Conservation (phyloP, 2,888 invertebrate genomes). For the Lasius platythorax region DNA sequence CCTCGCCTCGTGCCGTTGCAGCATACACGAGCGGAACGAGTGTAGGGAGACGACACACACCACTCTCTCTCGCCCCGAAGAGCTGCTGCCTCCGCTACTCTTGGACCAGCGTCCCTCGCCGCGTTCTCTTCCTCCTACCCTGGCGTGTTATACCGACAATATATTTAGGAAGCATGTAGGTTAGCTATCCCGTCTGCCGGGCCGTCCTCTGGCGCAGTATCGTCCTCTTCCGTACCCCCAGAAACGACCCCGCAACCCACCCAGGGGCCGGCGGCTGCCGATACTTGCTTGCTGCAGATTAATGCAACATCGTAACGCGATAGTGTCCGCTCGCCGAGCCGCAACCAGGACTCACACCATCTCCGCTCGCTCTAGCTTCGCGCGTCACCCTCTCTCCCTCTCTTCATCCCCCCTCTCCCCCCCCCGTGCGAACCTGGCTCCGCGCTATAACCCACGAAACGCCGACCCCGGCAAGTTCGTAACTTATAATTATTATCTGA, state of each 20-base stretch:
- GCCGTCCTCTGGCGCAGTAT: conserved; percentile 59
- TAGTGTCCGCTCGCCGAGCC: conserved; percentile 80
- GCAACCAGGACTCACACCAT: conserved; percentile 73
- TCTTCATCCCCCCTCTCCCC: not conserved
- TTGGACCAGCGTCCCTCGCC: conserved; percentile 55
- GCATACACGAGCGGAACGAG: conserved; percentile 67
- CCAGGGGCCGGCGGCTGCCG: conserved; percentile 76
- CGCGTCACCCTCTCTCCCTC: conserved; percentile 24
- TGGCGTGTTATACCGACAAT: conserved; percentile 75
- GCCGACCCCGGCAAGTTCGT: conserved; percentile 81
- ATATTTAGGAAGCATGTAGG: conserved; percentile 79
- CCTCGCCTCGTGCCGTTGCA: conserved; percentile 54
- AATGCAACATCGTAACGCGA: conserved; percentile 83
- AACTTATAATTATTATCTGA: conserved; percentile 83
- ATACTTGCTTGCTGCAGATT: conserved; percentile 81
- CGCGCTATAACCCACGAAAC: conserved; percentile 72
- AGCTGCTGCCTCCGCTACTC: conserved; percentile 59
- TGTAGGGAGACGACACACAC: conserved; percentile 71
- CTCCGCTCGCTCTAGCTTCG: conserved; percentile 56
- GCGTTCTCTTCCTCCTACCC: conserved; percentile 39
- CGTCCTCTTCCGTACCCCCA: conserved; percentile 51
- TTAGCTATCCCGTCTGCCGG: conserved; percentile 66
- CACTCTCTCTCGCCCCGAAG: conserved; percentile 59
- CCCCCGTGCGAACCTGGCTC: conserved; percentile 44
- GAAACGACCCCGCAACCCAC: conserved; percentile 56